Evolutionary conservation across 2,797 vertebrate genomes (phyloP), one percentile per base, ranked within the genome.

Genomic region (Sebastes vulpes): DNA sequence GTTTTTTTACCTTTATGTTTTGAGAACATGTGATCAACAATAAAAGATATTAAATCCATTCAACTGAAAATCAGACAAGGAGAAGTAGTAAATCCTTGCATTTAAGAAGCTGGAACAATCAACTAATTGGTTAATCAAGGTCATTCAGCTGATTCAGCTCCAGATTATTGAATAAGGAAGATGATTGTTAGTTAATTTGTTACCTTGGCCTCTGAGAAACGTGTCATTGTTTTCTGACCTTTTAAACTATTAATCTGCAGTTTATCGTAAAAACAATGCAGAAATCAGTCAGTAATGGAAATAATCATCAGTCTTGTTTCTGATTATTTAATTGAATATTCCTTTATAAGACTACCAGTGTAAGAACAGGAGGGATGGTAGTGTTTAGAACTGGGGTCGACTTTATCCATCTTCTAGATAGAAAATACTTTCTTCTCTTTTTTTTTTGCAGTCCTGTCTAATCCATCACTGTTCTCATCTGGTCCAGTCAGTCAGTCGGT

Each of bases 401-500:
- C 20, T 14, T 26, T 12, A 18, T 48, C 25, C 2, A 2, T 72
- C 53, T 68, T 52, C 14, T 2, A 32, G 21, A 58, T 12, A 23
- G 48, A 60, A 80, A 63, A 53, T 9, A 42, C 12, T 63, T 59
- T 20, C 2, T 60, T 29, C 14, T 38, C 31, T 61, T 16, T 63
- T 28, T 28, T 29, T 38, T 70, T 38, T 18, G 23, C 23, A 16
- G n/a, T 18, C 10, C 20, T 46, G 26, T 76, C 54, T 63, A 32
- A 75, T 77, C 70, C 60, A 54, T 81, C 81, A 29, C 29, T 56
- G 23, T 14, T n/a, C 48, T 68, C 32, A 42, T 65, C 66, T 67
- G 78, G 26, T 59, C 46, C 68, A 28, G 77, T 73, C 84, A 31
- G 75, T 73, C 84, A 29, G 75, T 65, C 84, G 26, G 75, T 68